Evolutionary conservation across 1,140 invertebrate genomes (phyloP).

Genomic region (Metaphire vulgaris): DNA sequence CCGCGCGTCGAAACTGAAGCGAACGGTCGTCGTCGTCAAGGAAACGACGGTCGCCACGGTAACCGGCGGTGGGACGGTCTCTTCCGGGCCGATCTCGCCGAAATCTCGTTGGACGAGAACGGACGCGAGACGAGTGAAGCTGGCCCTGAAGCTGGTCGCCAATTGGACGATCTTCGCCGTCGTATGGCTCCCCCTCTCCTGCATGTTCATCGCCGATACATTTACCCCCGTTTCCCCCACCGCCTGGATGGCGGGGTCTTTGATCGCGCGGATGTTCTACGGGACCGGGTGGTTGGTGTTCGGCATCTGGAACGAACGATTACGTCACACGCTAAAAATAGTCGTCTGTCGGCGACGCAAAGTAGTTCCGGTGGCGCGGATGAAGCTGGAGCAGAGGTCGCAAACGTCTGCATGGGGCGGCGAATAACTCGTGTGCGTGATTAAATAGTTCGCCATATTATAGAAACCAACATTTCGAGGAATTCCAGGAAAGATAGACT

Average conservation of each 20-base stretch:
- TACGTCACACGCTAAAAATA: neutral
- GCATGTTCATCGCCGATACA: neutral
- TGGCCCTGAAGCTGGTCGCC: neutral
- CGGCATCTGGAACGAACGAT: neutral
- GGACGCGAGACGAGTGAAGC: neutral
- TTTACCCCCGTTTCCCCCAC: neutral
- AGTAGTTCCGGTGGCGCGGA: too few relatives aligned
- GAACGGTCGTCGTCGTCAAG: neutral
- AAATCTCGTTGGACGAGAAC: neutral
- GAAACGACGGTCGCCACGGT: neutral
- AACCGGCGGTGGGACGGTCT: neutral
- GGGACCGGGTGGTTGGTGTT: neutral
- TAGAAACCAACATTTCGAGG: too few relatives aligned
- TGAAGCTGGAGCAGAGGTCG: too few relatives aligned
- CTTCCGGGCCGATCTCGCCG: neutral
- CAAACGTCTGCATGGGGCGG: too few relatives aligned
- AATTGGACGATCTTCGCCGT: neutral
- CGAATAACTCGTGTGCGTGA: too few relatives aligned
- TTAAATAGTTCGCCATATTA: too few relatives aligned
- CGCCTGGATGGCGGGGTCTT: neutral
- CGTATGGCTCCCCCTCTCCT: neutral
- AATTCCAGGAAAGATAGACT: too few relatives aligned
- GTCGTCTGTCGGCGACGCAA: neutral
- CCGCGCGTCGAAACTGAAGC: neutral
- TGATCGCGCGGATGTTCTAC: neutral